Percentiles rank a stretch among this genome's conserved stretches.
Evolutionary conservation across 2,888 invertebrate genomes (phyloP).

Genomic region (Zeuzera pyrina): DNA sequence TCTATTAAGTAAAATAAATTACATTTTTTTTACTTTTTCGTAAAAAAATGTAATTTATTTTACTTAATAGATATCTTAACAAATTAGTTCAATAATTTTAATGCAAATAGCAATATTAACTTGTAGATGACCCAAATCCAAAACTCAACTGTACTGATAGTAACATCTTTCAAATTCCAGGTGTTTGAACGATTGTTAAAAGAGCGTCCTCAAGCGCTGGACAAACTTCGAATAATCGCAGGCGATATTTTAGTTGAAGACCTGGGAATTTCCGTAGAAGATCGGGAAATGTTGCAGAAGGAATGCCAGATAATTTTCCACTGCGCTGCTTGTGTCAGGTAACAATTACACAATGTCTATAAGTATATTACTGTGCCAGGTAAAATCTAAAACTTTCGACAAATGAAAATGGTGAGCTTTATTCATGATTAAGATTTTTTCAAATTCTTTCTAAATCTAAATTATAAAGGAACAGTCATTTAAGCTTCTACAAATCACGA

Average conservation of each 20-base stretch:
- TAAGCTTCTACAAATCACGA: too few species aligned
- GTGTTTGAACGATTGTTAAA: constrained; percentile 71
- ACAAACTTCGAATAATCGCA: constrained; percentile 77
- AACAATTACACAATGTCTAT: too few species aligned
- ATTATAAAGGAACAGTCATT: too few species aligned
- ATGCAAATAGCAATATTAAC: too few species aligned
- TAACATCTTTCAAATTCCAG: constrained; percentile 31
- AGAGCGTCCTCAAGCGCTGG: constrained; percentile 66
- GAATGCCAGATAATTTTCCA: constrained; percentile 84
- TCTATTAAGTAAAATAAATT: neutral
- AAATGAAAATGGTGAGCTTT: too few species aligned
- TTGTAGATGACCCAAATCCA: too few species aligned
- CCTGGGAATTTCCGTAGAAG: constrained; percentile 72
- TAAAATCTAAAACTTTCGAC: neutral
- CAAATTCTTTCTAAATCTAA: too few species aligned
- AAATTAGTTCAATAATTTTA: too few species aligned
- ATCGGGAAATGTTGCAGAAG: constrained; percentile 70
- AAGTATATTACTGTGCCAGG: neutral
- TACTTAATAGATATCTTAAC: too few species aligned
- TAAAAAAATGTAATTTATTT: too few species aligned
- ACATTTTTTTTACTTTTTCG: neutral
- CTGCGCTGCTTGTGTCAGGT: constrained; percentile 88
- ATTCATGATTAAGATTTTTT: too few species aligned
- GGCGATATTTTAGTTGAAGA: constrained; percentile 77
- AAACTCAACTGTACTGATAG: too few species aligned